Evolutionary conservation across 2,888 invertebrate species (phyloP), one percentile per base, ranked within the genome.

Genomic region (Caenorhabditis sp.): DNA sequence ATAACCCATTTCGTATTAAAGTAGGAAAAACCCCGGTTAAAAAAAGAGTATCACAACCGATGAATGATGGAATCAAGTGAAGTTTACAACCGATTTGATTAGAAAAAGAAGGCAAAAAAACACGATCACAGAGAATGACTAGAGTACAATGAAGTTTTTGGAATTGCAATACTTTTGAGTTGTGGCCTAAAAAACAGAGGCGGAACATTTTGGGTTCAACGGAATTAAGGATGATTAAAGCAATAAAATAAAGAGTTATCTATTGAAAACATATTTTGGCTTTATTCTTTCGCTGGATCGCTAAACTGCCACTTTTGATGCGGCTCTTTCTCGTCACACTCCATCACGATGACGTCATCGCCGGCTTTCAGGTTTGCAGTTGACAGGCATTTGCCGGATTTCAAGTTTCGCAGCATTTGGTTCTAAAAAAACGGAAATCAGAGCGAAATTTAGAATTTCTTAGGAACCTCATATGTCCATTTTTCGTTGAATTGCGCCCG

Each of bases 311-410:
- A 83, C 13, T 70, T 58, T 43, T 83, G 83, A 55, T 82, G 68
- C 0, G 45, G 30, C 50, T 80, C 78, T 1, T 59, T 68, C 27
- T 58, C 41, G 39, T 83, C 82, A 27, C 83, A 83, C 2, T 70
- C 59, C 45, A 80, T 86, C 11, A 90, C 83, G 11, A 83, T 65
- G 0, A 90, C 86, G 71, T 84, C 81, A 15, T 89, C 90, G 1
- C 88, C 87, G 24, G 88, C 87, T 35, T 89, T 86, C 15, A 89
- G 74, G 24, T 85, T 86, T 0, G 83, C 86, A 3, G 83, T 83
- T 66, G 90, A 90, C 53, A 91, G 82, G 82, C 91, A 91, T 61
- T 88, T 84, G 8, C 89, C 89, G 52, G 88, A 88, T 15, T 70
- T 75, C n/a, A 79, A 72, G 83, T 90, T 88, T 15, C 85, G 71